These are phyloP conservation scores for Mythimna ferrago DNA, from an alignment of 2,888 invertebrate genomes.

Conservation along the genomic window DNA sequence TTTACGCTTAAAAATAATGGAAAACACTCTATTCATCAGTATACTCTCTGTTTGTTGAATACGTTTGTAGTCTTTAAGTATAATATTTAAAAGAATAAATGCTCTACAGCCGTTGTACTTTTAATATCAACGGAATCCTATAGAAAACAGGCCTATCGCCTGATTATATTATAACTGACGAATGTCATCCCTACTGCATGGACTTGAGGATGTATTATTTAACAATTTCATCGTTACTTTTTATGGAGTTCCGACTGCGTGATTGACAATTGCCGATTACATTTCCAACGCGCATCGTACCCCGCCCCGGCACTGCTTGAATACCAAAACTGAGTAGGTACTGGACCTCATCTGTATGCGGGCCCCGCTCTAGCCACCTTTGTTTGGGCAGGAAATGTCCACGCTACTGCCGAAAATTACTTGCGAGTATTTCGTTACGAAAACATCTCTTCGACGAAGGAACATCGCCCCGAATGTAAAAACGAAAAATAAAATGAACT, in stretches of 20 bases:
- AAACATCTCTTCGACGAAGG: slow-evolving; percentile 80
- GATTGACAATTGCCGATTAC: slow-evolving; percentile 87
- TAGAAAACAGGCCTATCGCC: not conserved
- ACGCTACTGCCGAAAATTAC: slow-evolving; percentile 85
- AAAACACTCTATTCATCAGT: not conserved
- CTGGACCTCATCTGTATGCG: slow-evolving; percentile 85
- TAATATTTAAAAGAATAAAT: not conserved
- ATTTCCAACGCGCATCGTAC: slow-evolving; percentile 82
- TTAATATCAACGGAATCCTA: not conserved
- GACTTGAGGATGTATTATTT: slow-evolving; percentile 48
- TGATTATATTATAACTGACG: slow-evolving; percentile 13
- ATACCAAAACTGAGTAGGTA: slow-evolving; percentile 76
- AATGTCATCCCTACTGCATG: slow-evolving; percentile 5
- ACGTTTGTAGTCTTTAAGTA: not conserved
- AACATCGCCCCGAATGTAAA: slow-evolving; percentile 75
- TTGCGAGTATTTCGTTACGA: slow-evolving; percentile 76
- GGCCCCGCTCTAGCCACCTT: slow-evolving; percentile 82
- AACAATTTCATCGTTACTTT: slow-evolving; percentile 72
- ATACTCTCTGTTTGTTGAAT: not conserved
- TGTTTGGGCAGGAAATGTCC: slow-evolving; percentile 89
- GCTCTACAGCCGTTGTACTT: not conserved
- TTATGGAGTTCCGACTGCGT: slow-evolving; percentile 84
- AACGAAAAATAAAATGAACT: slow-evolving; percentile 80
- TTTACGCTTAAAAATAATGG: slow-evolving; percentile 34
- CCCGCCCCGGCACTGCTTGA: slow-evolving; percentile 74